Conservation (phyloP, 1,140 invertebrate species). For the Diuraphis noxia region DNA sequence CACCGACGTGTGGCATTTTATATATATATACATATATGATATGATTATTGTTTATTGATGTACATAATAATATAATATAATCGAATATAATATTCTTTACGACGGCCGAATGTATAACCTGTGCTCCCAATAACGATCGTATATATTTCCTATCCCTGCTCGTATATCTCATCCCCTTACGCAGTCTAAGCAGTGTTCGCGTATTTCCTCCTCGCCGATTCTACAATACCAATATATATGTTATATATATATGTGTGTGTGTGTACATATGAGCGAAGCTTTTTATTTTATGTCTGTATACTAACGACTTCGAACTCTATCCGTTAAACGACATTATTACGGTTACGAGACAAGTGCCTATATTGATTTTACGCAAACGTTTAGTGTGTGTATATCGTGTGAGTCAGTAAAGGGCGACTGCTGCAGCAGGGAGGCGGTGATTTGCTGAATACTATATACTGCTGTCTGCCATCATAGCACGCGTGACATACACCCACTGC, state of each 20-base stretch:
- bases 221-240: not conserved
- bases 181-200: not conserved
- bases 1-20: not conserved
- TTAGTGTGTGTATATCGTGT: not conserved
- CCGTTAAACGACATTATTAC: constrained; percentile 6
- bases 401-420: not conserved
- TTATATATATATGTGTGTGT: not conserved
- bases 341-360: not conserved
- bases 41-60: no score
- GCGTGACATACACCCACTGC: not conserved
- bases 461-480: no score
- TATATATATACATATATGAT: no score
- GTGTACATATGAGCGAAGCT: not conserved
- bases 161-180: not conserved
- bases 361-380: not conserved
- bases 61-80: not conserved
- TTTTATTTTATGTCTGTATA: constrained; percentile 3
- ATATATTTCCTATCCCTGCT: not conserved
- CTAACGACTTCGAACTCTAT: constrained; percentile 1
- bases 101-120: not conserved
- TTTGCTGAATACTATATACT: not conserved
- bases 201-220: not conserved
- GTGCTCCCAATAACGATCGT: not conserved
- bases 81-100: not conserved
- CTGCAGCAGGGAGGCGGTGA: not conserved